Evolutionary conservation across 1,140 invertebrate genomes (phyloP).

Genomic region (Lucilia sericata): DNA sequence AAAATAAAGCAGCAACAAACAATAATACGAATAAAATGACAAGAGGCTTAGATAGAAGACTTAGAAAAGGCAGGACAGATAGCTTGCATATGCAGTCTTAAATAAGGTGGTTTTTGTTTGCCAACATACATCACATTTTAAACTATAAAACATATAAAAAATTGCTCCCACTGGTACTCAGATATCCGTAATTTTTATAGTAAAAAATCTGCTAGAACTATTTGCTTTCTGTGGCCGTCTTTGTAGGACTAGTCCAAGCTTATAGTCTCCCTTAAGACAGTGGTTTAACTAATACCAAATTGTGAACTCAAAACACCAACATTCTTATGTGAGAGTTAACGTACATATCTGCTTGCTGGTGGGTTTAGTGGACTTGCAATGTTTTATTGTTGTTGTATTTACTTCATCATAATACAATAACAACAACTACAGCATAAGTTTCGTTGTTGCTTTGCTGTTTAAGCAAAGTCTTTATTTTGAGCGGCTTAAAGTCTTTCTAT

Average conservation of each 20-base stretch:
- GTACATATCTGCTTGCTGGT: background rate
- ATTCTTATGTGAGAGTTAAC: background rate
- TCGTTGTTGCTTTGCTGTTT: slow-evolving; percentile 23
- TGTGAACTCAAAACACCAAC: background rate
- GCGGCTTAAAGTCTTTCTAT: slow-evolving; percentile 27
- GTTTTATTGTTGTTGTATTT: background rate
- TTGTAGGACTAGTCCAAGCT: background rate
- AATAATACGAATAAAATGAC: background rate
- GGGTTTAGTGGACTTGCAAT: background rate
- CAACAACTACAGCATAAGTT: background rate
- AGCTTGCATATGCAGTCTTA: background rate
- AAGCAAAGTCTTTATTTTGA: slow-evolving; percentile 37
- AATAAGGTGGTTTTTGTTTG: background rate
- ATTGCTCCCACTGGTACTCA: slow-evolving; percentile 44
- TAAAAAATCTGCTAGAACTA: background rate
- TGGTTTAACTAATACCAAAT: background rate
- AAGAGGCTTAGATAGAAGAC: slow-evolving; percentile 1
- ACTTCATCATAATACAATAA: background rate
- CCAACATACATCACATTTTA: background rate
- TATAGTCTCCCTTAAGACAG: background rate
- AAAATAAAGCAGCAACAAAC: slow-evolving; percentile 31
- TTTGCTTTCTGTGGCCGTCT: background rate
- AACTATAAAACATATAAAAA: slow-evolving; percentile 5
- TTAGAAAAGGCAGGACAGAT: background rate
- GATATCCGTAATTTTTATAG: background rate